Conservation (phyloP, 2,888 invertebrate genomes). For the Orthosia gothica region DNA sequence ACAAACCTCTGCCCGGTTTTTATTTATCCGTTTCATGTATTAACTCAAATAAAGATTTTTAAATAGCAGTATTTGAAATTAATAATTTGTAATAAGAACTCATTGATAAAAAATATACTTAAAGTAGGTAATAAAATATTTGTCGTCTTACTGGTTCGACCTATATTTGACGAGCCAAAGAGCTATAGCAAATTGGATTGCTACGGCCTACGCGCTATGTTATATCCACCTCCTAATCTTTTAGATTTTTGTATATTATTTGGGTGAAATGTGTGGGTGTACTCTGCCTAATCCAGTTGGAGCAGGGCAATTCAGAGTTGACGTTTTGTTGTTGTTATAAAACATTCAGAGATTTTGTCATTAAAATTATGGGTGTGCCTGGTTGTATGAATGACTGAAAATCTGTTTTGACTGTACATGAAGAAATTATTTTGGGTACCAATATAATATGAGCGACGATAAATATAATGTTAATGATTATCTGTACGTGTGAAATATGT, state of each 20-base stretch:
- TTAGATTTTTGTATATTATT: no score
- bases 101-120: not conserved
- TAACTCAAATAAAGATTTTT: not conserved
- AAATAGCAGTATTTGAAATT: no score
- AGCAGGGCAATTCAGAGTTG: no score
- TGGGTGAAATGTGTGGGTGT: no score
- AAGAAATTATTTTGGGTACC: not conserved
- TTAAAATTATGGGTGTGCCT: no score
- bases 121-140: not conserved
- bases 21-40: no score
- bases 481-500: not conserved
- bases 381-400: not conserved
- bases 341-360: not conserved
- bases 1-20: no score
- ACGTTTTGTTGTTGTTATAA: not conserved
- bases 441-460: not conserved
- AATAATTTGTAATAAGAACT: no score
- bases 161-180: not conserved
- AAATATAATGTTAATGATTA: not conserved
- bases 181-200: not conserved
- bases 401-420: not conserved
- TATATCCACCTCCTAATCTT: no score
- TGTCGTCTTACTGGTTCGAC: not conserved
- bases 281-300: no score
- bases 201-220: slow-evolving; percentile 14